Evolutionary conservation across 2,888 invertebrate genomes (phyloP), one percentile per base, ranked within the genome.

Genomic region (Lottia gigantea): DNA sequence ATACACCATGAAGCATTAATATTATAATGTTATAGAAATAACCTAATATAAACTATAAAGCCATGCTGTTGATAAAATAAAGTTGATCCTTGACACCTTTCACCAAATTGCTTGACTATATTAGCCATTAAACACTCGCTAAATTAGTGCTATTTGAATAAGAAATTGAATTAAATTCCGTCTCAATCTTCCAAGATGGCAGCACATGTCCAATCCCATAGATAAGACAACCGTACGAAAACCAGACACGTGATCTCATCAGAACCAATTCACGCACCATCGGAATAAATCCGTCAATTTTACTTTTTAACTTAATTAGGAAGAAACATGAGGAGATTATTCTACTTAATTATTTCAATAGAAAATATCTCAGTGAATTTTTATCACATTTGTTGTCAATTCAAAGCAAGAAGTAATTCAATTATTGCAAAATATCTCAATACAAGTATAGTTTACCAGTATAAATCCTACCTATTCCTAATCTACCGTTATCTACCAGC

Each of bases 201-300:
- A 19, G n/a, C 55, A 55, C n/a, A 55, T 55, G 55, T 55, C 55
- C 55, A 55, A 19, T 55, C 55, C 19, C n/a, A 19, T 19, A 55
- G 55, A 55, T 19, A 19, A 55, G 15, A 55, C 55, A 19, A n/a
- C n/a, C 19, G 19, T n/a, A 55, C 55, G 55, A 19, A 0, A 55
- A 55, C 7, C 55, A 55, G 55, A 55, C 55, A 55, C 55, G 55
- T 55, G 55, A 55, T 55, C 55, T 55, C 55, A 55, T 55, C 19
- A 55, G 55, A 55, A 55, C n/a, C 55, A 55, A 55, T 55, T 55
- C 55, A 55, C 55, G 55, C 55, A n/a, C 19, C 55, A 55, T 55
- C 55, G 55, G 19, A 55, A 55, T 55, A 55, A 55, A 55, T 55
- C 55, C 55, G 55, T 55, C 55, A 55, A 55, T 55, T 55, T 55